phyloP scores from a whole-genome alignment of 1,140 invertebrate species.

The Bradynema listronoti region DNA sequence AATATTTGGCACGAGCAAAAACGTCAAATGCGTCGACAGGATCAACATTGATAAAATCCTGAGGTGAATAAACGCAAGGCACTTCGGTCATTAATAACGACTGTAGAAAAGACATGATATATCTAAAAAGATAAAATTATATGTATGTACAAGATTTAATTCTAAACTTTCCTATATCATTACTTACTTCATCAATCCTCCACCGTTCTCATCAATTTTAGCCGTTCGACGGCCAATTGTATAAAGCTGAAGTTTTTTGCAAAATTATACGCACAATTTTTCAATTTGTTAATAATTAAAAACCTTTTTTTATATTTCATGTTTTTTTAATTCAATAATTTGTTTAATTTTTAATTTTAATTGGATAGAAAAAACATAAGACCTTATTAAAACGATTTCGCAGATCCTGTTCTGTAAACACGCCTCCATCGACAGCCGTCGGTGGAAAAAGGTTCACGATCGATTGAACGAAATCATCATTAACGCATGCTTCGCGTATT shows the following conservation, averaged over 20 bases:
- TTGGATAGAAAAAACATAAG: neutral
- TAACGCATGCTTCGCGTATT: constrained; percentile 55
- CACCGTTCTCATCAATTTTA: constrained; percentile 72
- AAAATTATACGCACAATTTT: constrained; percentile 43
- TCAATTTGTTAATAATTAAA: neutral
- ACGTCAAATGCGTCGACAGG: constrained; percentile 76
- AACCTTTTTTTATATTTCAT: too few species aligned
- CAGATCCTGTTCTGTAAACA: constrained; percentile 76
- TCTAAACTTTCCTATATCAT: too few species aligned
- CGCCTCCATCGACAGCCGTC: constrained; percentile 71
- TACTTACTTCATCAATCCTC: too few species aligned
- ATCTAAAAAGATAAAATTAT: too few species aligned
- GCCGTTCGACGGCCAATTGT: constrained; percentile 67
- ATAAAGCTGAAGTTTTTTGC: constrained; percentile 39
- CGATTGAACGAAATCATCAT: constrained; percentile 66
- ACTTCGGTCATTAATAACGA: constrained; percentile 62
- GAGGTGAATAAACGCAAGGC: constrained; percentile 58
- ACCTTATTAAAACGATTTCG: constrained; percentile 76
- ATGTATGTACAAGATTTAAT: too few species aligned
- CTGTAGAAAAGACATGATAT: constrained; percentile 80
- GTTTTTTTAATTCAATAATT: too few species aligned
- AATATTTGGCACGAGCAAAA: constrained; percentile 74
- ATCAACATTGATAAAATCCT: constrained; percentile 60
- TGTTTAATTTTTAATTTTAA: too few species aligned
- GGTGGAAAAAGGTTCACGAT: constrained; percentile 72